Evolutionary conservation across 2,113 vertebrate genomes (phyloP), one percentile per base, ranked within the genome.

Genomic region (Apodemus speciosus): DNA sequence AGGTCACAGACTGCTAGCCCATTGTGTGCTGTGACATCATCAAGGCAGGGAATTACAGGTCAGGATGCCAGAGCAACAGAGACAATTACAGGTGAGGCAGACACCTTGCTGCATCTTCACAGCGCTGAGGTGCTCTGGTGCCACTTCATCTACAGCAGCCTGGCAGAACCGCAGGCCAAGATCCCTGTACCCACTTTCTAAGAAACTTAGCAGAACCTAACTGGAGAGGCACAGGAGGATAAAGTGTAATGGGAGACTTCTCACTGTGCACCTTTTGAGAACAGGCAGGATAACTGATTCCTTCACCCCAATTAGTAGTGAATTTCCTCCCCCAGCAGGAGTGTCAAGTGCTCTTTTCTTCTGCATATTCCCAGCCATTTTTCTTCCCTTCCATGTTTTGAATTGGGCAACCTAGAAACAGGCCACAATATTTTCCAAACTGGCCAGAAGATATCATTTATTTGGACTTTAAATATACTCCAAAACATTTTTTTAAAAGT

Each of bases 71-170:
- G 21, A 83, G 88, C 18, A 15, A 10, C 13, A 49, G 38, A 58
- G 16, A 18, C 35, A 46, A 35, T 0, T 6, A 91, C 32, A 49
- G 69, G 30, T 6, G 0, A 94, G 49, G 88, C 89, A 3, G 13
- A 27, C 49, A 49, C 9, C n/a, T 18, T 3, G 80, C 14, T 18
- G 30, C 0, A 0, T 60, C 88, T 93, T 32, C 3, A 2, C 46
- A 75, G 68, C 62, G 30, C 49, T 76, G 38, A 38, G 30, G 38
- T 27, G 15, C 20, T 77, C 95, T 43, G 79, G 16, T 35, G 79
- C 66, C 90, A 56, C 89, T 89, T 64, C 51, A 75, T 64, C 92
- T 85, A 94, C 89, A 94, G 90, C 3, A 23, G 18, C 4, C 38
- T 35, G 2, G 10, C 21, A 20, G 88, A 25, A 20, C 35, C 8